Base-by-base conservation (phyloP, 1,140 invertebrate species). In the Epicauta chinensis region DNA sequence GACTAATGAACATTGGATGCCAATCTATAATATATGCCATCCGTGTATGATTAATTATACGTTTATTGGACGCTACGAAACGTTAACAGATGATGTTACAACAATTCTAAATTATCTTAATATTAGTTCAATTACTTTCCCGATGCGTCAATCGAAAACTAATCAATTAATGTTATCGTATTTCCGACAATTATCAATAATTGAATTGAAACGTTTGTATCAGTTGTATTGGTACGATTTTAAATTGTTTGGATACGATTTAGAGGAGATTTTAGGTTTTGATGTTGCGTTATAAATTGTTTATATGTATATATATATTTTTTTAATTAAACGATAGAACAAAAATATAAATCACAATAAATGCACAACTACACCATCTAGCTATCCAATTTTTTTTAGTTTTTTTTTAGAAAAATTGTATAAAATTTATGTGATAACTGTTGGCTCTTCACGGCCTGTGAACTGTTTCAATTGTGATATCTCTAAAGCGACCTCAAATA, bases 401-500 rank as follows among this genome's bases (percentile, higher is more conserved):
- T n/a, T n/a, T n/a, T 5, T 23, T 23, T 5, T 23, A 5, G 7
- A 5, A 3, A 23, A 5, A 5, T 23, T 23, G 23, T 23, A 7
- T 23, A 7, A 23, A 3, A 34, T 12, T 87, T 93, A 99, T 64
- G 97, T 99, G 62, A 99, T 98, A 17, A 99, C 97, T 50, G 95
- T 98, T 56, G 97, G 97, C 52, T 82, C 77, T 51, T 88, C 77
- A 40, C 96, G 79, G 16, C 91, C 92, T 3, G 94, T 98, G 66
- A 87, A 87, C 61, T 91, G 79, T 60, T 79, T 75, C 30, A 99
- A 74, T 69, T 92, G 79, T 2, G 91, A 90, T 29, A 98, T 77
- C 62, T 89, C 72, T 34, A 98, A 72, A 5, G 93, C 93, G 56
- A 98, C 87, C 48, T 91, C 77, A 30, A 98, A 83, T 16, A 99